Evolutionary conservation across 2,888 invertebrate genomes (phyloP), one percentile per base, ranked within the genome.

Genomic region (Helicoverpa assulta): DNA sequence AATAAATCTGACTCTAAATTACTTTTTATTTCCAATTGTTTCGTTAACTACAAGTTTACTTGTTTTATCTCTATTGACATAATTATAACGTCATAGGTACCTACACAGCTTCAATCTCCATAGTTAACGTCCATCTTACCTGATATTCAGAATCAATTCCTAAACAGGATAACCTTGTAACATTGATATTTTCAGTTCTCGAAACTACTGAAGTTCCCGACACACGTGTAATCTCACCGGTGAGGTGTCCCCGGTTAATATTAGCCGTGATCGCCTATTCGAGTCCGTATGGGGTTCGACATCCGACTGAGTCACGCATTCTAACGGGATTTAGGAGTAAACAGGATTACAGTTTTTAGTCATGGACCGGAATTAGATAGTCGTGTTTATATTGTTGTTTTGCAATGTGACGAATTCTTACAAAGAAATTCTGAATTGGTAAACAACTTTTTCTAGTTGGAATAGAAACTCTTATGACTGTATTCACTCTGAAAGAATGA

Each of bases 251-350:
- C 56, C 59, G 67, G 73, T 72, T 81, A 82, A 80, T 82, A 81
- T 76, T 77, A 77, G 80, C 76, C 52, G 63, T 70, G 77, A 71
- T 82, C 77, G 59, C 62, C 73, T 74, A 72, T 80, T 77, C 72
- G 67, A 61, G 63, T 66, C 80, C 71, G 69, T 82, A 72, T 70
- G 74, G 70, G 74, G 83, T 68, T 77, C 78, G 78, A 81, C 78
- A 80, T 82, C 83, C 74, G 67, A 68, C 71, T 81, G 83, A 82
- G 74, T 81, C 81, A 81, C 69, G 54, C 75, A 70, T 80, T 67
- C 47, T 54, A 63, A 63, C n/a, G 59, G 51, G 57, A 54, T 26
- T 50, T 60, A 54, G 50, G 57, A 58, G 57, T 60, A 57, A 73
- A 79, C 51, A 50, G 21, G n/a, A 61, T 65, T 75, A 50, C 69